Evolutionary conservation across 2,113 vertebrate species (phyloP), one percentile per base, ranked within the genome.

Genomic region (Lepus europaeus): DNA sequence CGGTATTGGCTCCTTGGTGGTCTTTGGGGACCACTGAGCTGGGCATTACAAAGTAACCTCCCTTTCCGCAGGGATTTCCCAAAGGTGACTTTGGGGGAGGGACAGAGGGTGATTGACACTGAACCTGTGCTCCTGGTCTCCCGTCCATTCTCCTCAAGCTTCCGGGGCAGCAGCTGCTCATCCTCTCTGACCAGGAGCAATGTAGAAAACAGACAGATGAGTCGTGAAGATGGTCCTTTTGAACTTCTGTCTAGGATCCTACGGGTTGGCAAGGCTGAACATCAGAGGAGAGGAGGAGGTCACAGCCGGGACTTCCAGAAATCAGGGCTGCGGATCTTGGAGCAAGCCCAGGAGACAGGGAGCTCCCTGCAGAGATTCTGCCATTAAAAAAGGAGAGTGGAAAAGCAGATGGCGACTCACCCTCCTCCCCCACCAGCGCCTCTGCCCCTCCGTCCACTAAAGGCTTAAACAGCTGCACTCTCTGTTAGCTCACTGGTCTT

Each of bases 401-500:
- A 89, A 88, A 70, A 51, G 3, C 7, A 72, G 13, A 4, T 36
- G 16, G 1, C 56, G 70, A 39, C 9, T 14, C 11, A 61, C 9
- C 78, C 72, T 7, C 66, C 0, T 0, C 49, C 51, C 39, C 83
- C 25, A 7, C 86, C 39, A 5, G 14, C 7, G 78, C 25, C 36
- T 63, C 76, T 6, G 31, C 29, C 23, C 17, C 39, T 56, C 49
- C 27, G 1, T 53, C 61, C 85, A 95, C 94, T 83, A 92, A 89
- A 72, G 91, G 70, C 87, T 92, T 27, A 90, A 96, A 95, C 97
- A 96, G 82, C 76, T 51, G 23, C 70, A 79, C 61, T 90, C 72
- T 89, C 84, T 33, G 0, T 66, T 94, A 95, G 14, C 12, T 96
- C 93, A 76, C 74, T 70, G 51, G 94, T 97, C n/a, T 90, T 13